Conservation (phyloP, 2,888 invertebrate genomes). For the Theretra japonica region DNA sequence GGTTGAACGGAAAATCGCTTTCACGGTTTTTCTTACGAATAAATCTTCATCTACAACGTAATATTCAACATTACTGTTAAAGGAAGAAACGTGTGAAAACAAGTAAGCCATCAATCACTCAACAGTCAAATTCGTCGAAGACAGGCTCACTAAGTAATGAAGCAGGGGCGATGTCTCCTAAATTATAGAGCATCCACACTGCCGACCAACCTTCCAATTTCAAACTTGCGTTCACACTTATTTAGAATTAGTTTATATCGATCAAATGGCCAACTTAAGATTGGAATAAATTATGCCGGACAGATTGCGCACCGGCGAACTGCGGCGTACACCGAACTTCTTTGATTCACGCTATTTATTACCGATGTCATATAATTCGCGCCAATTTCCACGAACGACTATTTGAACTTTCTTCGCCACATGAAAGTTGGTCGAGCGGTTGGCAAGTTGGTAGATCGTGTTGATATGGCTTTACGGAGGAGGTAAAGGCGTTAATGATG, state of each 20-base stretch:
- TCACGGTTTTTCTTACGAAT: neutral
- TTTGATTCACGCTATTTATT: neutral
- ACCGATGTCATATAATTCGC: neutral
- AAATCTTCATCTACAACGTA: neutral
- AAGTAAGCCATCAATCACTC: constrained; percentile 8
- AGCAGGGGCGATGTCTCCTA: constrained; percentile 10
- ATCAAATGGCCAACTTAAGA: neutral
- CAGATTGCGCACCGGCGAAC: neutral
- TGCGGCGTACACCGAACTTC: neutral
- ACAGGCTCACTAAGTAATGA: neutral
- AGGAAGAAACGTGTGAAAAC: neutral
- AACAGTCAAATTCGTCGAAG: constrained; percentile 3
- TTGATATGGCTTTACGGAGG: neutral
- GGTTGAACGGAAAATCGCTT: neutral
- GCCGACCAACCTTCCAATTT: neutral
- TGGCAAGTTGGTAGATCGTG: neutral
- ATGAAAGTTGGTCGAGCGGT: neutral
- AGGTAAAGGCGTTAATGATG: neutral
- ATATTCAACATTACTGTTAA: neutral
- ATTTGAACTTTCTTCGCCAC: neutral
- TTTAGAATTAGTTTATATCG: neutral
- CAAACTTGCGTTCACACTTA: neutral
- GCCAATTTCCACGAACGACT: neutral
- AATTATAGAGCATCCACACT: neutral
- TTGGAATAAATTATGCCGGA: neutral